These are phyloP conservation scores for Drosophila austrosaltans DNA, from an alignment of 2,888 invertebrate genomes.

Conservation along the genomic window DNA sequence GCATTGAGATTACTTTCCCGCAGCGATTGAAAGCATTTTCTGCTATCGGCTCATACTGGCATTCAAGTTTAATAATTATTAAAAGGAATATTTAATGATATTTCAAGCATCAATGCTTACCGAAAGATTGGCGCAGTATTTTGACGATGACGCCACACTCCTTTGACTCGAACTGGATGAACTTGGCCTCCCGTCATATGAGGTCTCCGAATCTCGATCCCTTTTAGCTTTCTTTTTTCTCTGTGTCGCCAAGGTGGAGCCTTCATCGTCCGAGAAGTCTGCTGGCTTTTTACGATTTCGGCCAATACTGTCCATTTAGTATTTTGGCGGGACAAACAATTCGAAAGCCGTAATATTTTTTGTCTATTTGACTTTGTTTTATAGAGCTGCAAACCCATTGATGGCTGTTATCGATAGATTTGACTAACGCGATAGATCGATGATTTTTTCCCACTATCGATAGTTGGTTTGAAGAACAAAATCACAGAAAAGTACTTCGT, in stretches of 20 bases:
- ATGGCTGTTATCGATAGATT: too few relatives aligned
- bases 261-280: background rate
- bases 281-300: background rate
- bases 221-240: background rate
- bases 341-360: background rate
- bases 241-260: background rate
- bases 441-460: too few relatives aligned
- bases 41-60: slow-evolving; percentile 39
- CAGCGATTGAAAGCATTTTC: slow-evolving; percentile 61
- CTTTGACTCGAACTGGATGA: background rate
- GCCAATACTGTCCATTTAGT: background rate
- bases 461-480: too few relatives aligned
- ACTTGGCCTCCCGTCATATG: background rate
- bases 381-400: too few relatives aligned
- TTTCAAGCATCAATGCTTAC: background rate
- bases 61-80: background rate
- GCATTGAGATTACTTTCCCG: slow-evolving; percentile 84
- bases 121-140: background rate
- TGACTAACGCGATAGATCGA: too few relatives aligned
- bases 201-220: background rate
- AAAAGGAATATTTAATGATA: background rate
- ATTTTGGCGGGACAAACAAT: background rate
- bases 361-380: too few relatives aligned
- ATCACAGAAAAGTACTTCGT: too few relatives aligned
- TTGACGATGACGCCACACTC: background rate